These are phyloP conservation scores for Ephestia elutella DNA, from an alignment of 1,140 invertebrate genomes.

Conservation along the genomic window DNA sequence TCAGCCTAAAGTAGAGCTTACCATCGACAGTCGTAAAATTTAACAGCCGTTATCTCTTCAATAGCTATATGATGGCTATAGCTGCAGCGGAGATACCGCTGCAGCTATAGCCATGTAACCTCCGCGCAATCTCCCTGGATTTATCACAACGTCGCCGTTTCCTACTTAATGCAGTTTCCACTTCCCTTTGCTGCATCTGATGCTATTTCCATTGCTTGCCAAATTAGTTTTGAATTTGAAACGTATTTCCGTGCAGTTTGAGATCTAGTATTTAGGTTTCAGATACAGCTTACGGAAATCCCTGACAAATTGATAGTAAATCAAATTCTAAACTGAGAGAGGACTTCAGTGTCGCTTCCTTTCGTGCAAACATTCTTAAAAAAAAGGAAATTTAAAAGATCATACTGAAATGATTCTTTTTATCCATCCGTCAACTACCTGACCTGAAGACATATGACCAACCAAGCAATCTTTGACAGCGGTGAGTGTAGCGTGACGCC, in stretches of 20 bases:
- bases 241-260: not conserved
- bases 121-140: not conserved
- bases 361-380: too few relatives aligned
- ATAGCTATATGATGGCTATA: too few relatives aligned
- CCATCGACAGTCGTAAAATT: not conserved
- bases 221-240: not conserved
- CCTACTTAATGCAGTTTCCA: conserved; percentile 4
- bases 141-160: not conserved
- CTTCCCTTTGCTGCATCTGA: not conserved
- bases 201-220: not conserved
- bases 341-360: too few relatives aligned
- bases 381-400: too few relatives aligned
- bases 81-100: too few relatives aligned
- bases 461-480: not conserved
- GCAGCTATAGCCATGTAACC: not conserved
- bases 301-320: too few relatives aligned
- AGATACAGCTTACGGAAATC: too few relatives aligned
- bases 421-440: too few relatives aligned
- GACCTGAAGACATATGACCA: too few relatives aligned
- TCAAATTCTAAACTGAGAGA: too few relatives aligned
- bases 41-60: not conserved
- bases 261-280: too few relatives aligned
- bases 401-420: too few relatives aligned
- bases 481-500: conserved; percentile 26
- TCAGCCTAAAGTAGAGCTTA: not conserved